Conservation (phyloP, 1,140 invertebrate genomes). For the Zaprionus africanus region DNA sequence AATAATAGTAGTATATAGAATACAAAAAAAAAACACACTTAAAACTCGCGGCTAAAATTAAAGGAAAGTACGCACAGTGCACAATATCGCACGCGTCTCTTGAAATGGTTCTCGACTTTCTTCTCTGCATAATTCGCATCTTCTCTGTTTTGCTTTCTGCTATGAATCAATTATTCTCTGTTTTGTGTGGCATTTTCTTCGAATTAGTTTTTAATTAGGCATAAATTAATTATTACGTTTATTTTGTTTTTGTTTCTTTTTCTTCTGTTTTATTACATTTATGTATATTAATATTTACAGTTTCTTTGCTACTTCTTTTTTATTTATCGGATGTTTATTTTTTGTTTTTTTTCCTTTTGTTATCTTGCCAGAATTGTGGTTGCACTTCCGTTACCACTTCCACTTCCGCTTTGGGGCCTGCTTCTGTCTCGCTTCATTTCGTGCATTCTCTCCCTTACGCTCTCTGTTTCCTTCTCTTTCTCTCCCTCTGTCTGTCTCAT, state of each 20-base stretch:
- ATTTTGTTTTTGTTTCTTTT: background rate
- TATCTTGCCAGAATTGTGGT: background rate
- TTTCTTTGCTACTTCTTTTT: constrained; percentile 65
- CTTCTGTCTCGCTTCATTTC: constrained; percentile 7
- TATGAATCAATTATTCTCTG: background rate
- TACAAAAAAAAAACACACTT: constrained; percentile 52
- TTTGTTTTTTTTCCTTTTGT: constrained; percentile 35
- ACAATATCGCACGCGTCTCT: constrained; percentile 33
- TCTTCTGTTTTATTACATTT: constrained; percentile 35
- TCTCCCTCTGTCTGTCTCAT: constrained; percentile 17
- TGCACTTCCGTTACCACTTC: background rate
- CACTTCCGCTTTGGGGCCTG: background rate
- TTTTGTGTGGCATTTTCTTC: constrained; percentile 30
- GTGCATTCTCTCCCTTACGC: background rate
- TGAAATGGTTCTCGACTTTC: constrained; percentile 45
- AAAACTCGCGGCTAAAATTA: constrained; percentile 62
- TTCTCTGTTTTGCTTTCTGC: constrained; percentile 16
- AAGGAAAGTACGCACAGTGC: constrained; percentile 68
- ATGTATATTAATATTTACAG: constrained; percentile 70
- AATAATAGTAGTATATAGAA: constrained; percentile 26
- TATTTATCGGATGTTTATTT: constrained; percentile 21
- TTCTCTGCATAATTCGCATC: constrained; percentile 4
- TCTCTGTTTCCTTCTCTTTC: constrained; percentile 11
- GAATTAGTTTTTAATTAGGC: constrained; percentile 65
- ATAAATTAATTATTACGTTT: constrained; percentile 67